These are phyloP conservation scores for Tragelaphus scriptus DNA, from an alignment of 2,113 vertebrate species.

Conservation along the genomic window DNA sequence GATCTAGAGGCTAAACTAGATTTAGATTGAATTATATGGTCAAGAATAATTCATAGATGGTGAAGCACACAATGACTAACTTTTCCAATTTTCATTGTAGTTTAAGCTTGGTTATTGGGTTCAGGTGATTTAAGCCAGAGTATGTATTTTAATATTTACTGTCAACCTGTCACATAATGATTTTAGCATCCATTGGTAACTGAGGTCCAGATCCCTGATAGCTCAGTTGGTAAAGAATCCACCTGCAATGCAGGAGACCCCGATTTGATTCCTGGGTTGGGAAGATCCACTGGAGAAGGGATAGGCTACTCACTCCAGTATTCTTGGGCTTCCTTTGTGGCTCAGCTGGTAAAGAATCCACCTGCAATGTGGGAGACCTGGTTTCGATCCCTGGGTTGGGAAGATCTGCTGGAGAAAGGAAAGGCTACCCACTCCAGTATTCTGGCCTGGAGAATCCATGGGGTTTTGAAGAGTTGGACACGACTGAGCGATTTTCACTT, in stretches of 20 bases:
- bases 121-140: not conserved
- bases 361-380: not conserved
- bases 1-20: not conserved
- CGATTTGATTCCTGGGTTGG: not conserved
- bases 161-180: not conserved
- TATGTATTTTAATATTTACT: not conserved
- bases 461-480: not conserved
- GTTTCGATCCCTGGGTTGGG: not conserved
- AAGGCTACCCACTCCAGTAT: not conserved
- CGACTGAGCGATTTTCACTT: not conserved
- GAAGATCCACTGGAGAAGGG: not conserved
- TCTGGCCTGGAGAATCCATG: not conserved
- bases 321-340: not conserved
- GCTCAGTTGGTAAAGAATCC: not conserved
- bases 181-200: not conserved
- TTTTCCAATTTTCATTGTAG: not conserved
- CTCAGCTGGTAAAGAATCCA: not conserved
- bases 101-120: not conserved
- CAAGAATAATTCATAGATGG: slow-evolving; percentile 20
- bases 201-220: not conserved
- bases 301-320: not conserved
- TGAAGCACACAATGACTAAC: not conserved
- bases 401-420: not conserved
- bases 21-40: not conserved
- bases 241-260: not conserved